Evolutionary conservation across 2,888 invertebrate genomes (phyloP), one percentile per base, ranked within the genome.

Genomic region (Notodonta ziczac): DNA sequence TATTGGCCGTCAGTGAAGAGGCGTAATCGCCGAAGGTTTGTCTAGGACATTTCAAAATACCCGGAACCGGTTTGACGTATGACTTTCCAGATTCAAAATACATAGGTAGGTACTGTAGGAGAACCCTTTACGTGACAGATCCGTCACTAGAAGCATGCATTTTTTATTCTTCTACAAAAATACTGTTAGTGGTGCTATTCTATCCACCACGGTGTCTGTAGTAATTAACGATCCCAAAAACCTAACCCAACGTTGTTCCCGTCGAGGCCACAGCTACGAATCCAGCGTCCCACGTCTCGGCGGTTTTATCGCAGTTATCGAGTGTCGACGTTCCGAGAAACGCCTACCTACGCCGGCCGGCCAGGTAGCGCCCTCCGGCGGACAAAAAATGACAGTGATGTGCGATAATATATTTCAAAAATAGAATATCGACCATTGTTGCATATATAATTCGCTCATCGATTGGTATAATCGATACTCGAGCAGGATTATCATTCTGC

Each of bases 351-450:
- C 81, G 67, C 61, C 61, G 65, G 60, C 61, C 64, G 76, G 69
- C 84, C 91, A 91, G 91, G 91, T 91, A 91, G 90, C 87, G 82
- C 80, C 81, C 73, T 72, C 66, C 62, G 58, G 52, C 61, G 60
- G 66, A 82, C 80, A 82, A 81, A 85, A 80, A 71, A 70, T 55
- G 61, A 8, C 77, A 80, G 80, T 68, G 84, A 59, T 67, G 82
- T 48, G 60, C 60, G 5, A 46, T 44, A 39, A 42, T 59, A 52
- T 70, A 66, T 74, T 60, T 46, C 13, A 8, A 13, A 53, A 35
- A 35, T 16, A 24, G 10, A 24, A 51, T 51, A 51, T 51, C 51
- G 51, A 50, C 12, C 7, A 35, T 24, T 24, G 24, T 24, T 5
- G 35, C 1, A 35, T 3, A 35, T 35, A 35, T 35, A 35, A 35